These are phyloP conservation scores for Euleptes europaea DNA, from an alignment of 2,113 vertebrate genomes.

Conservation along the genomic window DNA sequence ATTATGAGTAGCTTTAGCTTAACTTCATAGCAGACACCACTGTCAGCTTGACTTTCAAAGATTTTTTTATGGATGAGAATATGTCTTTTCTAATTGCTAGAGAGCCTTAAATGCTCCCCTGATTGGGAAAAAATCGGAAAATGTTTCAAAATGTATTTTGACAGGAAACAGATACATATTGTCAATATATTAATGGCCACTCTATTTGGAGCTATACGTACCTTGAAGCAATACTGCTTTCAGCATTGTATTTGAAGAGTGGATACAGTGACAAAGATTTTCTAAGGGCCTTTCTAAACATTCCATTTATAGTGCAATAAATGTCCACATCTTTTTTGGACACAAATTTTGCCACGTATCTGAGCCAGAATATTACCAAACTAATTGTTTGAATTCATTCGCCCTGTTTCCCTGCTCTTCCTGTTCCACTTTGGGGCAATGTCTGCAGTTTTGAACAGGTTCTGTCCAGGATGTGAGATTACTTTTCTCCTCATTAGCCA, in stretches of 20 bases:
- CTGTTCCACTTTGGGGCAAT: not conserved
- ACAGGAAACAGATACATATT: not conserved
- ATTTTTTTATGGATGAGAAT: too few species aligned
- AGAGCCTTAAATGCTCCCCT: not conserved
- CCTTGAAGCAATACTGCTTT: not conserved
- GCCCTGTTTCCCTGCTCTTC: not conserved
- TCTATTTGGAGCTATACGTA: not conserved
- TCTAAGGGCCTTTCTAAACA: not conserved
- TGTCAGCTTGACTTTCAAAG: not conserved
- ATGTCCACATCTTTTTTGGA: not conserved
- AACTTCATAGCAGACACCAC: not conserved
- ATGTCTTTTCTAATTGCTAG: too few species aligned
- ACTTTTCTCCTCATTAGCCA: constrained; percentile 7
- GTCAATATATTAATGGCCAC: not conserved
- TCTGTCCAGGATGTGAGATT: constrained; percentile 8
- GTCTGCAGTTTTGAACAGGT: not conserved
- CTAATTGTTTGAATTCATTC: not conserved
- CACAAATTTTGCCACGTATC: not conserved
- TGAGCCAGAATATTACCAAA: not conserved
- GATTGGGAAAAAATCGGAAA: not conserved
- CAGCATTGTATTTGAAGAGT: not conserved
- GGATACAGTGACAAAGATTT: not conserved
- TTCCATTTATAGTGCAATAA: not conserved
- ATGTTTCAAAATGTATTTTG: not conserved
- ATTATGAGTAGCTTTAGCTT: not conserved